Evolutionary conservation across 2,888 invertebrate species (phyloP).

Genomic region (Platycheirus albimanus): DNA sequence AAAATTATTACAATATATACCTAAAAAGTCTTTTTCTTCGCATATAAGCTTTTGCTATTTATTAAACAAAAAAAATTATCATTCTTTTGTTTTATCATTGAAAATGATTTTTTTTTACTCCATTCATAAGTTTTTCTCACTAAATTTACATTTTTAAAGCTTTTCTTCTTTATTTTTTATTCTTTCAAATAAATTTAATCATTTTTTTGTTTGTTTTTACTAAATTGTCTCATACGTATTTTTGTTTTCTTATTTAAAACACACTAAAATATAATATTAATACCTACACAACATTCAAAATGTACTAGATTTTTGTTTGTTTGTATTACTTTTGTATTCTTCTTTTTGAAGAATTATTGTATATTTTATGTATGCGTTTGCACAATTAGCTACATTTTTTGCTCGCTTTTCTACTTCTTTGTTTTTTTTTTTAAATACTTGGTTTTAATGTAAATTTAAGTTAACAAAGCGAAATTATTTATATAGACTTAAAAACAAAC

Average conservation of each 20-base stretch:
- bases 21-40: constrained; percentile 74
- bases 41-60: constrained; percentile 65
- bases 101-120: constrained; percentile 63
- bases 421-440: constrained; percentile 30
- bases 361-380: constrained; percentile 29
- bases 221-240: constrained; percentile 28
- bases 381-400: constrained; percentile 68
- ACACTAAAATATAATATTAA: constrained; percentile 73
- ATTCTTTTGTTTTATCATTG: constrained; percentile 43
- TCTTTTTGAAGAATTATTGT: constrained; percentile 53
- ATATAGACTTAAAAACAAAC: constrained; percentile 21
- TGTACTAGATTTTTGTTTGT: constrained; percentile 64
- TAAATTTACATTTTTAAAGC: constrained; percentile 72
- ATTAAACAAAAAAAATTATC: constrained; percentile 59
- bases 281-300: constrained; percentile 75
- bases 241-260: constrained; percentile 41
- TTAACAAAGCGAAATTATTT: constrained; percentile 35
- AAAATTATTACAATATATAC: constrained; percentile 51
- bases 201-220: constrained; percentile 25
- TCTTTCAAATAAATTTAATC: constrained; percentile 52
- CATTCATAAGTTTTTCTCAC: constrained; percentile 65
- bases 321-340: constrained; percentile 55
- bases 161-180: constrained; percentile 58
- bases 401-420: constrained; percentile 9
- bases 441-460: constrained; percentile 38